Percentiles rank a stretch among this genome's conserved stretches.
These are phyloP conservation scores for Ormia ochracea DNA, from an alignment of 2,888 invertebrate species.

Conservation along the genomic window DNA sequence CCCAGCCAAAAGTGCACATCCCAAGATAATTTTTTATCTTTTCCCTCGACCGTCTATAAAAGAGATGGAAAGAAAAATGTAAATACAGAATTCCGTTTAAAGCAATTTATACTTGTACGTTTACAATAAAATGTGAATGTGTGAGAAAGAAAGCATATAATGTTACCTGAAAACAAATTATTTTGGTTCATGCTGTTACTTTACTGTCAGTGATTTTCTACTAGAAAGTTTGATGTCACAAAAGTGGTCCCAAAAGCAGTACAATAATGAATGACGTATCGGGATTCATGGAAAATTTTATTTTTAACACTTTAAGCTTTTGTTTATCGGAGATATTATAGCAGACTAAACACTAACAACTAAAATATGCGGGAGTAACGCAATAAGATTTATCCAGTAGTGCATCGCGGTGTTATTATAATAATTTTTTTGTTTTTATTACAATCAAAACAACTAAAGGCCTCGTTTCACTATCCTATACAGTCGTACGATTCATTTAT, in stretches of 20 bases:
- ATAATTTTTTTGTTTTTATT: too few species aligned
- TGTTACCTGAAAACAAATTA: background rate
- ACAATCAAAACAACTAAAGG: too few species aligned
- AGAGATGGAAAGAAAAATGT: background rate
- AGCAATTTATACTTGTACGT: background rate
- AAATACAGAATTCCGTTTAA: background rate
- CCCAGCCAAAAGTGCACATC: slow-evolving; percentile 95
- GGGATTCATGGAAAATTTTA: slow-evolving; percentile 2
- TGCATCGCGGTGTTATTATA: too few species aligned
- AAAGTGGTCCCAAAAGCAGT: background rate
- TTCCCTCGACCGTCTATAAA: slow-evolving; percentile 82
- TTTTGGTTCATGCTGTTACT: background rate
- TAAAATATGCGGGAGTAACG: background rate
- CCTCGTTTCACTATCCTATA: too few species aligned
- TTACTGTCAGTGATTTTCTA: background rate
- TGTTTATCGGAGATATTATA: background rate
- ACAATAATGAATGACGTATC: slow-evolving; percentile 17
- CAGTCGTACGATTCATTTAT: too few species aligned
- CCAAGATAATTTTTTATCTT: slow-evolving; percentile 83
- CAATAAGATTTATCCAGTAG: too few species aligned
- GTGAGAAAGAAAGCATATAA: slow-evolving; percentile 17
- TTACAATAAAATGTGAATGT: background rate
- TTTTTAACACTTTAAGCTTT: slow-evolving; percentile 13
- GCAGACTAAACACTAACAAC: background rate
- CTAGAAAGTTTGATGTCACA: background rate